Evolutionary conservation across 2,797 vertebrate genomes (phyloP).

Genomic region (Micromesistius poutassou): DNA sequence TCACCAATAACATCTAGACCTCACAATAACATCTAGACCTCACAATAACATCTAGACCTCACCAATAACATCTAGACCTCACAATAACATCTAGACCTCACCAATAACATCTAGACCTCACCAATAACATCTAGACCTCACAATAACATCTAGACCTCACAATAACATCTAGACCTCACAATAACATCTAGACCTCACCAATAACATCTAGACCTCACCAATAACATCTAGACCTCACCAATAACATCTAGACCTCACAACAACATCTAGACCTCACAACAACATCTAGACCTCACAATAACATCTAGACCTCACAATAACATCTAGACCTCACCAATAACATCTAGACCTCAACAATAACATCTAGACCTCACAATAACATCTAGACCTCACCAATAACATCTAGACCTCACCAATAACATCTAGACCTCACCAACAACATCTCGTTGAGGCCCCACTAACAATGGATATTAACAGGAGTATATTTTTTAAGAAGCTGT

Average conservation of each 20-base stretch:
- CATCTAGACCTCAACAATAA: neutral
- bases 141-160: too few relatives aligned
- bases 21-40: too few relatives aligned
- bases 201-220: neutral
- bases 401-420: neutral
- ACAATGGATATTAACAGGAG: neutral
- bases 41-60: neutral
- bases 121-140: neutral
- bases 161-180: neutral
- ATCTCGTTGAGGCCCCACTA: neutral
- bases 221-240: too few relatives aligned
- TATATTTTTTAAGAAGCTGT: neutral
- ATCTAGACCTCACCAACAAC: too few relatives aligned
- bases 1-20: neutral
- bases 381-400: neutral
- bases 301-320: too few relatives aligned
- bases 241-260: too few relatives aligned
- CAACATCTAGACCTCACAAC: neutral
- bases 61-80: too few relatives aligned
- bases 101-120: neutral
- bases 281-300: neutral
- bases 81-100: neutral
- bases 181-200: neutral
- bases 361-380: neutral
- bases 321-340: neutral